These are phyloP conservation scores for Acanthaster planci DNA, from an alignment of 35 echinoderm and acorn worm species.

Conservation along the genomic window DNA sequence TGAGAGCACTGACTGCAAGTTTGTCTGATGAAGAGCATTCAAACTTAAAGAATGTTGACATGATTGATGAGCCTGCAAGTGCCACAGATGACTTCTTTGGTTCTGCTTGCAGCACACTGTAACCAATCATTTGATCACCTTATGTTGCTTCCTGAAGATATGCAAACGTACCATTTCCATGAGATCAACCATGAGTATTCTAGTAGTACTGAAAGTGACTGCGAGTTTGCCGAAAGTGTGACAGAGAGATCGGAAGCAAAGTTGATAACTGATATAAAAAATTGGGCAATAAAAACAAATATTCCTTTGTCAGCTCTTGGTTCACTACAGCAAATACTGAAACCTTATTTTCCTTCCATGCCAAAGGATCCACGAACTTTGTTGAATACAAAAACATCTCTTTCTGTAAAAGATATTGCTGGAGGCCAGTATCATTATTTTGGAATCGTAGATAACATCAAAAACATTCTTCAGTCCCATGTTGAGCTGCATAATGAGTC, in stretches of 20 bases:
- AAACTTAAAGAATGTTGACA: too few relatives aligned
- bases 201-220: conserved; percentile 4
- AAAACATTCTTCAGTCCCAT: conserved; percentile 7
- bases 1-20: too few relatives aligned
- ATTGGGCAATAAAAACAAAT: not conserved
- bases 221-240: not conserved
- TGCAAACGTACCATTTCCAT: too few relatives aligned
- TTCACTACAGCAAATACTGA: not conserved
- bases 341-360: conserved; percentile 3
- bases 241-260: not conserved
- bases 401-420: conserved; percentile 9
- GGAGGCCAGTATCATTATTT: conserved; percentile 16
- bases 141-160: too few relatives aligned
- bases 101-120: too few relatives aligned
- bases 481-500: not conserved
- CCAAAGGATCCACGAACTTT: conserved; percentile 24
- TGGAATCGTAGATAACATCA: not conserved
- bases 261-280: not conserved
- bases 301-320: conserved; percentile 17
- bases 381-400: conserved; percentile 20
- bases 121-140: too few relatives aligned
- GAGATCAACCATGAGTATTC: too few relatives aligned
- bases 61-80: too few relatives aligned
- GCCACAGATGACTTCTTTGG: too few relatives aligned
- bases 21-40: too few relatives aligned